Percentiles rank a stretch among this genome's conserved stretches.
Evolutionary conservation across 2,888 invertebrate genomes (phyloP).

Genomic region (Mesochorus sp.): DNA sequence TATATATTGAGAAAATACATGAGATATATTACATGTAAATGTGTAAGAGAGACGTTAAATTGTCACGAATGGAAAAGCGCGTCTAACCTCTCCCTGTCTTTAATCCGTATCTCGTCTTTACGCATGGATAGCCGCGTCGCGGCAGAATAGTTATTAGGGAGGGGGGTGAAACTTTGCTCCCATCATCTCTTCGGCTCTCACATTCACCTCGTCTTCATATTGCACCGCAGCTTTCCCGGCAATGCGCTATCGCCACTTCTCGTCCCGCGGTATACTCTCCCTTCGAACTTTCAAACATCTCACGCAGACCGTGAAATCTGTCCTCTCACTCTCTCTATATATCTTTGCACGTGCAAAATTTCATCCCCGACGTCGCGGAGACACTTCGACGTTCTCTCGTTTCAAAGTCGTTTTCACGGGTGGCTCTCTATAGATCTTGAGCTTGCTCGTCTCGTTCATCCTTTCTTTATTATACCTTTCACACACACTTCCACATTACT

Average conservation of each 20-base stretch:
- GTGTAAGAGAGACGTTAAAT: conserved; percentile 21
- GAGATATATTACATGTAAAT: not conserved
- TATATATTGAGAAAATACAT: not conserved
- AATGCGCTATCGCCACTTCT: conserved; percentile 44
- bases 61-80: conserved; percentile 54
- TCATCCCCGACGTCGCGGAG: conserved; percentile 55
- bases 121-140: conserved; percentile 76
- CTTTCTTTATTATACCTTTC: not conserved
- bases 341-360: conserved; percentile 65
- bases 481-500: not conserved
- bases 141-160: conserved; percentile 77
- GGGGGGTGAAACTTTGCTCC: conserved; percentile 77
- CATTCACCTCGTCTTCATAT: conserved; percentile 49
- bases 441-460: not conserved
- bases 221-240: conserved; percentile 19
- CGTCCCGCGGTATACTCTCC: conserved; percentile 42
- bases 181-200: conserved; percentile 22
- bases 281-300: conserved; percentile 78
- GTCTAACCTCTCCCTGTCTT: conserved; percentile 71
- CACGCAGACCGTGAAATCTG: conserved; percentile 79
- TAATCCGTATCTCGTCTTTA: conserved; percentile 79
- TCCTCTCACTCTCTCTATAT: too few relatives aligned
- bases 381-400: conserved; percentile 51
- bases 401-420: conserved; percentile 40
- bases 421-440: not conserved